phyloP scores from a whole-genome alignment of 2,797 vertebrate species.

The Denticeps clupeoides region DNA sequence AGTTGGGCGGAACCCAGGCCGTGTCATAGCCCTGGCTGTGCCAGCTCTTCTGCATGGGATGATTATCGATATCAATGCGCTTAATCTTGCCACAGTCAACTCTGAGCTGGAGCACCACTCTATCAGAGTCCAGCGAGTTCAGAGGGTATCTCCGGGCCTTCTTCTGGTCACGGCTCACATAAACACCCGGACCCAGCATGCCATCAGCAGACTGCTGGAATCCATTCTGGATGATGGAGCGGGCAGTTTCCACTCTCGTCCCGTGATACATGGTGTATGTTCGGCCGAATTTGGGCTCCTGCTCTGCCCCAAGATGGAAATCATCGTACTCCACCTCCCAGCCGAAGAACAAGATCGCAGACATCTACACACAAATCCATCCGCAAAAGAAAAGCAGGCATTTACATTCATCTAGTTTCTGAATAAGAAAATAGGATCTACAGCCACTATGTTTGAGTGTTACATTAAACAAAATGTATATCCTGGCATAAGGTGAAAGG shows the following conservation, averaged over 20 bases:
- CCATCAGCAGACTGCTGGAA: constrained; percentile 44
- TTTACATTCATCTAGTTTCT: too few species aligned
- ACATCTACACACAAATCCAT: too few species aligned
- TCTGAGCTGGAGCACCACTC: constrained; percentile 40
- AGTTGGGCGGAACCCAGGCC: constrained; percentile 58
- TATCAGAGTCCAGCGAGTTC: not conserved
- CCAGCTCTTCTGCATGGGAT: constrained; percentile 54
- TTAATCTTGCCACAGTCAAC: constrained; percentile 48
- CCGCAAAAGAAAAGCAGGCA: too few species aligned
- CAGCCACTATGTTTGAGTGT: too few species aligned
- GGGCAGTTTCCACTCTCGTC: constrained; percentile 37
- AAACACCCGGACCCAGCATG: constrained; percentile 58
- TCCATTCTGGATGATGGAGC: constrained; percentile 40
- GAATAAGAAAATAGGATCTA: too few species aligned
- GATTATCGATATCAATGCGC: constrained; percentile 48
- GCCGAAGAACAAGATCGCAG: constrained; percentile 18
- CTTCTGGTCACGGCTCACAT: constrained; percentile 49
- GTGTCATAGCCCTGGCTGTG: constrained; percentile 46
- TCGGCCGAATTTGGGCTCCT: constrained; percentile 35
- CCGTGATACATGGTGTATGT: constrained; percentile 62
- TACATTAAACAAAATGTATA: too few species aligned
- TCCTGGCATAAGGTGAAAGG: too few species aligned
- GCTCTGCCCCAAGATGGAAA: constrained; percentile 29
- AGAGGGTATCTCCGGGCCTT: constrained; percentile 56
- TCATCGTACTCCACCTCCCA: constrained; percentile 29